Conservation (phyloP, 2,113 vertebrate genomes). For the Campylomormyrus tamandua region DNA sequence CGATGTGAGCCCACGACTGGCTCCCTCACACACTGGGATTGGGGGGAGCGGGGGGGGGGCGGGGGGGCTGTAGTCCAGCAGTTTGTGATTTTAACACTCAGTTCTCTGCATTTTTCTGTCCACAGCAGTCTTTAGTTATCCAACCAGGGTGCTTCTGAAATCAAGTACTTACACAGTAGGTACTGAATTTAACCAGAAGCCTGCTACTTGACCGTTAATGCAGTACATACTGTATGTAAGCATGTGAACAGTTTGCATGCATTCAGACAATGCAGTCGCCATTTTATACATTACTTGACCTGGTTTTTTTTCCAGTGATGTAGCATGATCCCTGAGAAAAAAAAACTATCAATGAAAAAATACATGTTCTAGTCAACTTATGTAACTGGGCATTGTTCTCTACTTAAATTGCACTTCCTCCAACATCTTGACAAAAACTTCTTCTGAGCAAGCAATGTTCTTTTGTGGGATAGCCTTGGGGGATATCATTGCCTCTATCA, state of each 20-base stretch:
- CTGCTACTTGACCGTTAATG: neutral
- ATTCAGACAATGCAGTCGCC: neutral
- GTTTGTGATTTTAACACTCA: constrained; percentile 62
- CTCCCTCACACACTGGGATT: constrained; percentile 16
- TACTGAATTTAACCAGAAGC: neutral
- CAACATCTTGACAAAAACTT: neutral
- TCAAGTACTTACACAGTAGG: neutral
- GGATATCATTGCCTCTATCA: no score
- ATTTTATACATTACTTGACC: neutral
- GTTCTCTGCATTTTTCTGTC: neutral
- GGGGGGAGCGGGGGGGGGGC: no score
- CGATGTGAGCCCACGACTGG: neutral
- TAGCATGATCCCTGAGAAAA: neutral
- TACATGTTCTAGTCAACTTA: neutral
- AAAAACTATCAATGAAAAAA: neutral
- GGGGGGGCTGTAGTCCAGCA: constrained; percentile 45
- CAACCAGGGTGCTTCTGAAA: neutral
- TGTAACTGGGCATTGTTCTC: neutral
- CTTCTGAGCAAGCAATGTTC: neutral
- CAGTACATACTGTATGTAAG: neutral
- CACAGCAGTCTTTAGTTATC: neutral
- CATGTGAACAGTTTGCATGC: neutral
- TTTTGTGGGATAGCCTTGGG: neutral
- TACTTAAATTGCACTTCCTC: neutral
- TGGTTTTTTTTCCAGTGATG: neutral